Evolutionary conservation across 2,797 vertebrate species (phyloP), one percentile per base, ranked within the genome.

Genomic region (Thripadectes ignobilis): DNA sequence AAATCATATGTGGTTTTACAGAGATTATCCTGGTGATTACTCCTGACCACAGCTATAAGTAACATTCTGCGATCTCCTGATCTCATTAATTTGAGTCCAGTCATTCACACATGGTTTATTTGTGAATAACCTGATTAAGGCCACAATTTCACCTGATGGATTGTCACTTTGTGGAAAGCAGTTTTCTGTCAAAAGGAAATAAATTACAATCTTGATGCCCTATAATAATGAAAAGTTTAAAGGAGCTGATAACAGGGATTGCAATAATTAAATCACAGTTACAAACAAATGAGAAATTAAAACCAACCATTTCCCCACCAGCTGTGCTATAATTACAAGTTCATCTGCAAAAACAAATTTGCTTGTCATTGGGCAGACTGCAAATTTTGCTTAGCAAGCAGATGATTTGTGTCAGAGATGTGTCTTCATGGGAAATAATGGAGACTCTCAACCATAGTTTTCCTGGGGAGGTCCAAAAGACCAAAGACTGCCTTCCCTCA

Each of bases 271-370:
- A 96, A 92, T 91, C 66, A 82, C 36, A 73, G 39, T 66, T 39
- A 51, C 52, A 89, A 94, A 89, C 63, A 91, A 92, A 92, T 73
- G 43, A 77, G 81, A 87, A 89, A 83, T 94, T 89, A 92, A 93
- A 91, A 5, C n/a, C 14, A 46, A 61, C 68, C 7, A 86, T 94
- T 88, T 93, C 80, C 0, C 0, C 24, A 65, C 66, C 91, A 96
- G 71, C 80, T 95, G 91, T 72, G 39, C 52, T 94, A 21, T 75
- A 59, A 68, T 73, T 86, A 75, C n/a, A 75, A 85, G n/a, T 73
- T 89, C 81, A 85, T 91, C 51, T 62, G 32, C 58, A 88, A 88
- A 87, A 92, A 9, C 49, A 93, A 93, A 92, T 93, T 68, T 85
- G 43, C 54, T 83, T 84, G 72, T 85, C 38, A 59, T 24, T 69